phyloP scores from a whole-genome alignment of 2,113 vertebrate species.

The Esox niger region DNA sequence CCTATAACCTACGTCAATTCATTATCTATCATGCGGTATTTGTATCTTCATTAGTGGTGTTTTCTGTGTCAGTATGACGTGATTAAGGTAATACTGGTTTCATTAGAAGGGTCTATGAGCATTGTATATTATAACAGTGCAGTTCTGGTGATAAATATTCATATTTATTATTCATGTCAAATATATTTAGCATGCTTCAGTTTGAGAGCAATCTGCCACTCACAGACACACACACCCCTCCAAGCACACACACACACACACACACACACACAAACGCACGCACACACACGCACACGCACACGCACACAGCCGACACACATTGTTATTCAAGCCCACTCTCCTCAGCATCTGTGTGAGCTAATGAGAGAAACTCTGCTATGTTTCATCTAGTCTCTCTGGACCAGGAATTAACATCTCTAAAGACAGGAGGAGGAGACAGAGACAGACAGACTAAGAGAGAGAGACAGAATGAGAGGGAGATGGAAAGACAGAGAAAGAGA shows the following conservation, averaged over 20 bases:
- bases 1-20: no score
- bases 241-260: slow-evolving; percentile 13
- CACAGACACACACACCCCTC: slow-evolving; percentile 9
- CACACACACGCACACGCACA: neutral
- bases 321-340: slow-evolving; percentile 75
- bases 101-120: no score
- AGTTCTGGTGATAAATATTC: neutral
- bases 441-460: slow-evolving; percentile 35
- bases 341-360: slow-evolving; percentile 77
- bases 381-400: slow-evolving; percentile 75
- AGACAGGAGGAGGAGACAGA: slow-evolving; percentile 66
- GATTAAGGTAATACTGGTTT: no score
- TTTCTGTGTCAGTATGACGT: no score
- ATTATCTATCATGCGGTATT: no score
- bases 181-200: no score
- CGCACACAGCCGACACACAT: slow-evolving; percentile 25
- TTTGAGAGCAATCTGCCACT: neutral
- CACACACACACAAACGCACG: slow-evolving; percentile 10
- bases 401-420: slow-evolving; percentile 75
- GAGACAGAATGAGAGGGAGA: slow-evolving; percentile 34
- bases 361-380: slow-evolving; percentile 74
- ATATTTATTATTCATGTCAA: neutral
- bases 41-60: no score
- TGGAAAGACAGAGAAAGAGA: slow-evolving; percentile 29
- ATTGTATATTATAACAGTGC: no score